Base-by-base conservation (phyloP, 2,797 vertebrate species). In the Sebastes reedi region DNA sequence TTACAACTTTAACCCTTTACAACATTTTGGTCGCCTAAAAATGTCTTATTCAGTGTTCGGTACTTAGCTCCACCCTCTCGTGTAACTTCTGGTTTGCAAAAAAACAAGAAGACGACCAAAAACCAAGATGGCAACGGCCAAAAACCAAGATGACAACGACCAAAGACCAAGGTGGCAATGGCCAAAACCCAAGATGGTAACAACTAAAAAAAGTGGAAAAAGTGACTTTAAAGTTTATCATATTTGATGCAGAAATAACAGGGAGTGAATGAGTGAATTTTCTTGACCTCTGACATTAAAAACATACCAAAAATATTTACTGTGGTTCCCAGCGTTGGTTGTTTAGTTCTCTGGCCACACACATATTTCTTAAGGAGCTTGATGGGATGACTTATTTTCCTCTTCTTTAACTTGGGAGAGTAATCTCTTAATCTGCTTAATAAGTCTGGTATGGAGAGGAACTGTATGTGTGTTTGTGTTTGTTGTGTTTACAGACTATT, bases 351-450 rank as follows among this genome's bases (percentile, higher is more conserved):
- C 29, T 8, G 50, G 11, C 16, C 20, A 80, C 42, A 30, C n/a
- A 79, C 20, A 81, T 27, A 77, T 66, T 46, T 77, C 46, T 79
- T 29, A 16, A 79, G 74, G 66, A 77, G 78, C 27, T 64, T 69
- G 80, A 60, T 32, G 46, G 71, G 10, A 6, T 81, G 81, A 88
- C 62, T 91, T 92, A 87, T 87, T 79, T 86, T 90, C 85, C 61
- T 91, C 88, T 83, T 82, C 76, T 76, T 80, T 80, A 94, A 92
- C 24, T 90, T 89, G 67, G 79, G 9, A 79, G 80, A 85, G 71
- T 94, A 94, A 95, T 93, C 92, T 94, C 87, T 92, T 95, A 95
- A 95, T 94, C 93, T 92, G 56, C 88, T 94, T 94, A 94, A 91
- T 94, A 87, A 91, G 89, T 94, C 92, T 93, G 90, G 91, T 89